Evolutionary conservation across 2,888 invertebrate genomes (phyloP), one percentile per base, ranked within the genome.

Genomic region (Saturnia pavonia): DNA sequence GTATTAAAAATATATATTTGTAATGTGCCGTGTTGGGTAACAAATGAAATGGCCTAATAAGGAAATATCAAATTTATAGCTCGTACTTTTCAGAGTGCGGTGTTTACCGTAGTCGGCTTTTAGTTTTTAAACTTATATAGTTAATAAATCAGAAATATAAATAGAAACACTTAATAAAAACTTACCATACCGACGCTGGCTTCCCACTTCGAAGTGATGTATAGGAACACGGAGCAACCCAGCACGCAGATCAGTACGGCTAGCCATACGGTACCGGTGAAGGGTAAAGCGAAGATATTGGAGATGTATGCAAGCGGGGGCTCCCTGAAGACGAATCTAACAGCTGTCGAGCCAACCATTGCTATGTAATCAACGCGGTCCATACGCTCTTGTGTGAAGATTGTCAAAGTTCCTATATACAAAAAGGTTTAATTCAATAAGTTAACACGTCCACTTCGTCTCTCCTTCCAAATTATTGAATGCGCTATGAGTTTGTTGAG

Each of bases 261-360:
- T 63, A 95, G 78, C 96, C 96, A 96, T 0, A 96, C 96, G 0
- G 90, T 87, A 0, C 86, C 89, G 2, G 94, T 93, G 84, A 96
- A 96, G 0, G 96, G 96, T 2, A 96, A 83, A 0, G 94, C 88
- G 85, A 96, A 96, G 77, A 96, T 95, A 77, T 96, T 96, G 68
- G 94, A 94, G 7, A 96, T 92, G 70, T 95, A 94, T 0, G 96
- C 95, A 0, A 96, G 89, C 0, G 96, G 95, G 0, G 96, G 96
- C 73, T 95, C 95, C 0, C 95, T 92, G 86, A 96, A 96, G 34
- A 96, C 91, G 78, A 96, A 96, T 43, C 92, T 91, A 0, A 95
- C 92, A 0, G 89, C 88, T 0, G 95, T 94, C 14, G 91, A 88
- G 0, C 94, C 94, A 0, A 95, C 94, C 89, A 94, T 92, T 7